Conservation (phyloP, 2,113 vertebrate genomes). For the Zapornia atra region DNA sequence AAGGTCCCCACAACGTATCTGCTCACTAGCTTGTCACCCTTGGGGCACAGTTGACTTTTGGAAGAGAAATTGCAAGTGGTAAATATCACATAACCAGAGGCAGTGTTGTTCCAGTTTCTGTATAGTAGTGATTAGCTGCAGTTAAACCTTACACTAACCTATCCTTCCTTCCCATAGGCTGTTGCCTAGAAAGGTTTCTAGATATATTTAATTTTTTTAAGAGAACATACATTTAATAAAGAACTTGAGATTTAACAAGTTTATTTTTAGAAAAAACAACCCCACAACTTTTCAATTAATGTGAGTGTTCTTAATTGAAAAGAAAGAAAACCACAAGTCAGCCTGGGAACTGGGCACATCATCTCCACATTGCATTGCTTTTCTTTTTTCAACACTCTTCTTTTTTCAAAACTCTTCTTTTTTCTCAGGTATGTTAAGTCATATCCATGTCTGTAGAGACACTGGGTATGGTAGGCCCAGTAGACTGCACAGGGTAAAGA, state of each 20-base stretch:
- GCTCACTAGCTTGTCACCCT: not conserved
- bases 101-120: not conserved
- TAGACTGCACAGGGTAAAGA: not conserved
- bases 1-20: not conserved
- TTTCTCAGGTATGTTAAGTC: not conserved
- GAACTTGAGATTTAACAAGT: not conserved
- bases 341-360: not conserved
- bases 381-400: not conserved
- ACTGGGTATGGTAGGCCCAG: not conserved
- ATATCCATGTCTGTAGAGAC: not conserved
- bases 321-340: constrained; percentile 17
- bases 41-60: not conserved
- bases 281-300: not conserved
- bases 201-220: not conserved
- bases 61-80: not conserved
- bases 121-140: not conserved
- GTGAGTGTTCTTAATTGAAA: not conserved
- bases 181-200: constrained; percentile 10
- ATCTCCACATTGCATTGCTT: not conserved
- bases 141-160: not conserved
- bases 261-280: constrained; percentile 18
- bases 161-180: not conserved
- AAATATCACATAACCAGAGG: not conserved
- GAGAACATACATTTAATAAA: not conserved
- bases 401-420: not conserved